Evolutionary conservation across 2,113 vertebrate species (phyloP), one percentile per base, ranked within the genome.

Genomic region (Pogonocichla stellata): DNA sequence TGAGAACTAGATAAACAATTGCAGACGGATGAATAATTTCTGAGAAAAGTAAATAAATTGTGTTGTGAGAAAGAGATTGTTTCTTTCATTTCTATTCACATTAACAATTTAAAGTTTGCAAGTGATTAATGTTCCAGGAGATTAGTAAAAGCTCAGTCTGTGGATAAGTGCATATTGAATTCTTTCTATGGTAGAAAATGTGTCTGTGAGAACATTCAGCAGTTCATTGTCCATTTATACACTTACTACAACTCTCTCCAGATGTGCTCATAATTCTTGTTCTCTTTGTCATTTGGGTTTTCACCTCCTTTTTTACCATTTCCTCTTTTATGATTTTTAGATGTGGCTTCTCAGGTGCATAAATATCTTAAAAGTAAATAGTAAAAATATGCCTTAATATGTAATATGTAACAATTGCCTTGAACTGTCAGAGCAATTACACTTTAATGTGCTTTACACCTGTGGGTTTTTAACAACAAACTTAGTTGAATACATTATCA

Each of bases 391-490:
- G 50, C 34, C 40, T 33, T 77, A 77, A 79, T 65, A 64, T 36
- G 79, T 65, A 89, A 79, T 56, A 67, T 53, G 23, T 67, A 95
- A 83, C 62, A 93, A 83, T 86, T 80, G 43, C 51, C 53, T 64
- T 88, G 75, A 95, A 78, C 75, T 47, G 23, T 80, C 38, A 70
- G 36, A 33, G 19, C 36, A 86, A 92, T 92, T 90, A 84, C 22
- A 22, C 53, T 74, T 92, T 88, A 93, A 93, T 78, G 31, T 86
- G 31, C 22, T 94, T 86, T 84, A 88, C 56, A 84, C 90, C 93
- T 93, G 82, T 80, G 92, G 85, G 10, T 94, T 93, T 91, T 88
- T 95, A 94, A 96, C 90, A 95, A 87, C 87, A 96, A 96, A 93
- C 72, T 90, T 88, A 23, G 45, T 36, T 95, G 94, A 96, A 92